phyloP scores from a whole-genome alignment of 2,113 vertebrate species.

The Protobothrops mucrosquamatus region DNA sequence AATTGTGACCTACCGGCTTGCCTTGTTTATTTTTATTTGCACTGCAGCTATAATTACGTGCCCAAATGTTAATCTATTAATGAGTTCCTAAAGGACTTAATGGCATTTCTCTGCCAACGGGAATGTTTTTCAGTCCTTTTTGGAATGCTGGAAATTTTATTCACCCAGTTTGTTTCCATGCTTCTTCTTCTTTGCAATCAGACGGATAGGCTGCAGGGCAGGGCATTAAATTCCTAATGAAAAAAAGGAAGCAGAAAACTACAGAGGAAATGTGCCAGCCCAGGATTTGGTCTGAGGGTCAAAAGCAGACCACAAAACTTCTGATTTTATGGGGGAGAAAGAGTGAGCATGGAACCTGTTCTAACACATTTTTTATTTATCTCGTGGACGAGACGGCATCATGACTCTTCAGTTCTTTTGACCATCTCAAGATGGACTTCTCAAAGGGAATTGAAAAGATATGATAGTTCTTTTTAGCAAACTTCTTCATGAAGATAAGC shows the following conservation, averaged over 20 bases:
- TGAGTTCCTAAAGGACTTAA: constrained; percentile 69
- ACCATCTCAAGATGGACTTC: accelerated
- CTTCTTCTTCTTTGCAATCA: constrained; percentile 54
- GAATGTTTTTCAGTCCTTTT: constrained; percentile 56
- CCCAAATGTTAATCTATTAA: constrained; percentile 73
- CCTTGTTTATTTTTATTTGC: constrained; percentile 52
- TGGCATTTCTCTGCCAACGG: constrained; percentile 66
- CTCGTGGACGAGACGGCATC: background rate
- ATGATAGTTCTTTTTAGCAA: background rate
- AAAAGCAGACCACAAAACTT: background rate
- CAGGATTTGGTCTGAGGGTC: background rate
- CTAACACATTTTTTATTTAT: background rate
- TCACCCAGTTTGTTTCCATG: constrained; percentile 61
- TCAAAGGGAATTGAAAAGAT: background rate
- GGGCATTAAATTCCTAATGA: constrained; percentile 26
- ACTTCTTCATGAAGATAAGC: background rate
- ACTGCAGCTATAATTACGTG: constrained; percentile 62
- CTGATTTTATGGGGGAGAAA: background rate
- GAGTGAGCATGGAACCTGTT: background rate
- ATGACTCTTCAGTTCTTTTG: background rate
- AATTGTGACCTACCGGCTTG: constrained; percentile 34
- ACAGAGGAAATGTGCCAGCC: background rate
- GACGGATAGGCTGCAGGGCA: constrained; percentile 24
- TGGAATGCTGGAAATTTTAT: constrained; percentile 61
- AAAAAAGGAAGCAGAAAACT: constrained; percentile 10